Conservation (phyloP, 2,797 vertebrate species). For the Zenarchopterus dispar region DNA sequence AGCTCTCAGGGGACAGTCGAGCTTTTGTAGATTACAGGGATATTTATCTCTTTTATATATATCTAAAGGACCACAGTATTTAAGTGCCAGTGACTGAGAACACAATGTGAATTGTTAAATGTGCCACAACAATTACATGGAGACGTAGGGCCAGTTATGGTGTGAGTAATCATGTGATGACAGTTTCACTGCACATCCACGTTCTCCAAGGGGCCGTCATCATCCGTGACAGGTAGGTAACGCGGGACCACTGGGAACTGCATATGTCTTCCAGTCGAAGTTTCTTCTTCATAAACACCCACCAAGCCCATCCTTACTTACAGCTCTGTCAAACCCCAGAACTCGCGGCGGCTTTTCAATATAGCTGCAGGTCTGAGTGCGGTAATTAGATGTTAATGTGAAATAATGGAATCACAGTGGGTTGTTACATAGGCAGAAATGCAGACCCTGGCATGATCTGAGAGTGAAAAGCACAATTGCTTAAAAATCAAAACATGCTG, state of each 20-base stretch:
- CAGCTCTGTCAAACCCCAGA: slow-evolving; percentile 72
- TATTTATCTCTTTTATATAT: slow-evolving; percentile 79
- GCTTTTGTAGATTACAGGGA: slow-evolving; percentile 80
- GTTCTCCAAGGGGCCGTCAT: slow-evolving; percentile 84
- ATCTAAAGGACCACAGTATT: slow-evolving; percentile 81
- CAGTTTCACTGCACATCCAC: slow-evolving; percentile 81
- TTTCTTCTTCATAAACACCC: slow-evolving; percentile 76
- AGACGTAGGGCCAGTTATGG: slow-evolving; percentile 80
- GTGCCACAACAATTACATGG: slow-evolving; percentile 78
- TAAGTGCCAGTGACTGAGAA: slow-evolving; percentile 81
- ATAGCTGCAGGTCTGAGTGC: slow-evolving; percentile 68
- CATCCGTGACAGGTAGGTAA: slow-evolving; percentile 82
- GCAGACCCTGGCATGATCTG: slow-evolving; percentile 68
- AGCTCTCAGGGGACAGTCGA: slow-evolving; percentile 75
- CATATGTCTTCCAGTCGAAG: slow-evolving; percentile 70
- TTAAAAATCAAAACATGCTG: slow-evolving; percentile 96
- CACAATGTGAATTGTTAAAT: slow-evolving; percentile 83
- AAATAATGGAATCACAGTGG: slow-evolving; percentile 74
- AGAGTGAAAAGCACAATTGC: slow-evolving; percentile 85
- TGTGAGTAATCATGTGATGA: slow-evolving; percentile 87
- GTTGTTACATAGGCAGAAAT: slow-evolving; percentile 68
- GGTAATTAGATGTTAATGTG: slow-evolving; percentile 80
- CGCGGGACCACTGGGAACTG: slow-evolving; percentile 73
- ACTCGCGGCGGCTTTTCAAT: slow-evolving; percentile 59
- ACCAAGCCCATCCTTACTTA: slow-evolving; percentile 70